Conservation (phyloP, 1,140 invertebrate genomes). For the Agrilus planipennis region DNA sequence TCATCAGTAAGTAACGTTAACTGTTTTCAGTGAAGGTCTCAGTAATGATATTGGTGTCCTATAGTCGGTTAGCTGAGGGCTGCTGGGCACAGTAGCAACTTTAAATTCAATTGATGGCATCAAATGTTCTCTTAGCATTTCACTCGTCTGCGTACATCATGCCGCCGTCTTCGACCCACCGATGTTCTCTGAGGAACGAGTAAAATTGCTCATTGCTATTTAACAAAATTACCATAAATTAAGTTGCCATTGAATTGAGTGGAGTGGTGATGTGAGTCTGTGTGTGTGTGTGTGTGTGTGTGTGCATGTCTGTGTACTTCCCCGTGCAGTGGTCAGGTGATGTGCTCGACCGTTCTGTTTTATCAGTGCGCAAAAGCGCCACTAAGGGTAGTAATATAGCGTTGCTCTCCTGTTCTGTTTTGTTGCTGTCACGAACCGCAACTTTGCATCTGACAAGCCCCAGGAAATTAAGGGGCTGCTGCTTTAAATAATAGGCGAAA, state of each 20-base stretch:
- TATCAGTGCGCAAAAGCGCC: neutral
- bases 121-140: neutral
- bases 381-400: too few species aligned
- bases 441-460: slow-evolving; percentile 7
- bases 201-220: slow-evolving; percentile 7
- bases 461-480: too few species aligned
- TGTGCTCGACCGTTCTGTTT: neutral
- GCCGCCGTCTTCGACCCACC: neutral
- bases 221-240: slow-evolving; percentile 9
- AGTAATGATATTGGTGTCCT: too few species aligned
- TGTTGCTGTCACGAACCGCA: slow-evolving; percentile 7
- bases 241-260: slow-evolving; percentile 3
- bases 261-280: neutral
- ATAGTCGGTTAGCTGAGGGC: too few species aligned
- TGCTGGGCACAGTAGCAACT: too few species aligned
- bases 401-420: too few species aligned
- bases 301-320: neutral
- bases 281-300: neutral
- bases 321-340: slow-evolving; percentile 6
- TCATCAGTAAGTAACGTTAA: too few species aligned
- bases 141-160: neutral
- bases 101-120: neutral
- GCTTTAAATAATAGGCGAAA: too few species aligned
- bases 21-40: too few species aligned
- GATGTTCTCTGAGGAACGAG: neutral